phyloP scores from a whole-genome alignment of 2,888 invertebrate genomes.

The Diploptera punctata region DNA sequence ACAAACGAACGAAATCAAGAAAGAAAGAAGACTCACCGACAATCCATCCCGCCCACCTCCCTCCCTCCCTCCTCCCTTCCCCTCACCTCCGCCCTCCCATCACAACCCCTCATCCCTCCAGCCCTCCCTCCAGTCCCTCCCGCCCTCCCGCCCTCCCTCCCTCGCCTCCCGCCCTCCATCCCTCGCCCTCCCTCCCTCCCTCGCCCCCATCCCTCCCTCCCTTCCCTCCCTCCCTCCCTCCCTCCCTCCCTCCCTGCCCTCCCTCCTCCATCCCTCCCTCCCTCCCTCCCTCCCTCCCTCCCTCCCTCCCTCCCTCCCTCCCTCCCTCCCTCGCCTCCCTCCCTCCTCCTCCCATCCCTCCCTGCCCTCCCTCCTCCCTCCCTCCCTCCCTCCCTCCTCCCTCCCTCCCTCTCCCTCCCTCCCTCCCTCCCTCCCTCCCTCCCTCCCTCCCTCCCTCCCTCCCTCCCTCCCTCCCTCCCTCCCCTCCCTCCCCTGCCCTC shows the following conservation, averaged over 20 bases:
- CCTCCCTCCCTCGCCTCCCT: not conserved
- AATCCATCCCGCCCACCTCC: too few relatives aligned
- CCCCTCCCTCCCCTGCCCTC: not conserved
- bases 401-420: not conserved
- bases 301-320: not conserved
- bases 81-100: not conserved
- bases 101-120: not conserved
- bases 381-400: not conserved
- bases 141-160: not conserved
- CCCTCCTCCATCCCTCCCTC: not conserved
- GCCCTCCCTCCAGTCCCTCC: not conserved
- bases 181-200: not conserved
- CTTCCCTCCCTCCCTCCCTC: not conserved
- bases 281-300: not conserved
- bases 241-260: not conserved
- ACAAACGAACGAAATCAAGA: too few relatives aligned
- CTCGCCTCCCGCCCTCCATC: not conserved
- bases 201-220: not conserved
- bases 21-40: too few relatives aligned
- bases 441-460: not conserved
- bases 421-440: not conserved
- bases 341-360: not conserved
- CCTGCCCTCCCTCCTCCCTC: not conserved
- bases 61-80: not conserved
- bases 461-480: not conserved